Percentiles rank a stretch among this genome's conserved stretches.
Conservation (phyloP, 2,797 vertebrate species). For the Hapalemur alaotrensis region DNA sequence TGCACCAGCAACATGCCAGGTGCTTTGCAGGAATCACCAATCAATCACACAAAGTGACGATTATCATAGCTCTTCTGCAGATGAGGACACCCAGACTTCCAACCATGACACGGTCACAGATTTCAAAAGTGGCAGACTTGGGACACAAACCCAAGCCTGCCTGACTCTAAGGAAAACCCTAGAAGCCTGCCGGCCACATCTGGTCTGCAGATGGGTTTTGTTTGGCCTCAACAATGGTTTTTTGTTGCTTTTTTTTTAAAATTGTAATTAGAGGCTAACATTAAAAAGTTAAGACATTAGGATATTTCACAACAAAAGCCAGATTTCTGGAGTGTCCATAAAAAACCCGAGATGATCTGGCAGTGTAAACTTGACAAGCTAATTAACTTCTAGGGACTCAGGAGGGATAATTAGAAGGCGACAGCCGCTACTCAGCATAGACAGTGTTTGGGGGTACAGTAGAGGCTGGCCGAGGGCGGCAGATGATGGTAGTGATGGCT, state of each 20-base stretch:
- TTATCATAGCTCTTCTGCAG: neutral
- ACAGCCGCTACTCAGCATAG: neutral
- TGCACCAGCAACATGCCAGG: neutral
- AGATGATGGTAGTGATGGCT: neutral
- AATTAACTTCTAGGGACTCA: neutral
- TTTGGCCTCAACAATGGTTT: neutral
- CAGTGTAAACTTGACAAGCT: neutral
- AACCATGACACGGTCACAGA: neutral
- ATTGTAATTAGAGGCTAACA: conserved; percentile 38
- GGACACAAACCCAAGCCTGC: neutral
- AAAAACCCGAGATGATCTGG: neutral
- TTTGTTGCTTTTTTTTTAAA: neutral
- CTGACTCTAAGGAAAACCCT: neutral
- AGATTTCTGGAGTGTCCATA: neutral
- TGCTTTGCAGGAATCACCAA: neutral
- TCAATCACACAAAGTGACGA: neutral
- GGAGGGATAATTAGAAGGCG: neutral
- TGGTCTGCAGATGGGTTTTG: conserved; percentile 35
- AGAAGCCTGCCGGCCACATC: neutral
- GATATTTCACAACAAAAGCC: neutral
- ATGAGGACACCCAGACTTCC: neutral
- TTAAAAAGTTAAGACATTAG: conserved; percentile 1
- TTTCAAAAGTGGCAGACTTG: neutral
- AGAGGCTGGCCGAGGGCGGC: accelerated
- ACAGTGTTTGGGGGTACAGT: neutral